Conservation (phyloP, 1,140 invertebrate genomes). For the Drosophila eugracilis region DNA sequence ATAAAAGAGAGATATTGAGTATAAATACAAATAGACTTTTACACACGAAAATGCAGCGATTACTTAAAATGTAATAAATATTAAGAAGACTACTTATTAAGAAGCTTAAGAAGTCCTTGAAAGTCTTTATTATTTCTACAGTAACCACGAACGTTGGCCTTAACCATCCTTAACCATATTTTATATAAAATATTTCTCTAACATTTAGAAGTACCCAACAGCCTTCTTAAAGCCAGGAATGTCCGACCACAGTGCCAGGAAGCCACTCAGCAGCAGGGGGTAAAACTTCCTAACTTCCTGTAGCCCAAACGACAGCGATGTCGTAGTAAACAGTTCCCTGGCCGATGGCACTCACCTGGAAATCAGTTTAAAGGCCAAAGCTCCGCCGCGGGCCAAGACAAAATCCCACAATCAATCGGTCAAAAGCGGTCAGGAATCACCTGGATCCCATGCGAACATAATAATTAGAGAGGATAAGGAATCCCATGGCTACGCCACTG, state of each 20-base stretch:
- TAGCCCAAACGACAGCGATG: neutral
- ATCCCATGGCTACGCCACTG: conserved; percentile 19
- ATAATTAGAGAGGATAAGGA: conserved; percentile 20
- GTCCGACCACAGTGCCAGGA: conserved; percentile 10
- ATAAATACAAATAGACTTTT: too few species aligned
- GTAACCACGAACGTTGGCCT: too few species aligned
- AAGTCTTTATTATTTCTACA: neutral
- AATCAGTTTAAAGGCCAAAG: conserved; percentile 17
- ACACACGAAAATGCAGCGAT: too few species aligned
- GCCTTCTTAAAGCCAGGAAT: neutral
- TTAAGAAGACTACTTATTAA: too few species aligned
- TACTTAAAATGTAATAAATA: too few species aligned
- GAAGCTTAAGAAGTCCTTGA: too few species aligned
- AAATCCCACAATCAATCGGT: conserved; percentile 30
- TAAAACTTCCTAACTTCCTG: neutral
- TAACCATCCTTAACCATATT: neutral
- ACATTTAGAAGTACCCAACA: neutral
- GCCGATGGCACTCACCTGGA: conserved; percentile 6
- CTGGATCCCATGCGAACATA: conserved; percentile 10
- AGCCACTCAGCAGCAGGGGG: neutral
- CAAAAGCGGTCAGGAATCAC: conserved; percentile 9
- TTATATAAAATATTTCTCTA: neutral
- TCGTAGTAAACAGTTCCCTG: conserved; percentile 8
- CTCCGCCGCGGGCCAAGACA: conserved; percentile 1
- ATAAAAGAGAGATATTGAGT: too few species aligned